Percentiles rank a stretch among this genome's conserved stretches.
Evolutionary conservation across 2,113 vertebrate species (phyloP).

Genomic region (Condylura cristata): DNA sequence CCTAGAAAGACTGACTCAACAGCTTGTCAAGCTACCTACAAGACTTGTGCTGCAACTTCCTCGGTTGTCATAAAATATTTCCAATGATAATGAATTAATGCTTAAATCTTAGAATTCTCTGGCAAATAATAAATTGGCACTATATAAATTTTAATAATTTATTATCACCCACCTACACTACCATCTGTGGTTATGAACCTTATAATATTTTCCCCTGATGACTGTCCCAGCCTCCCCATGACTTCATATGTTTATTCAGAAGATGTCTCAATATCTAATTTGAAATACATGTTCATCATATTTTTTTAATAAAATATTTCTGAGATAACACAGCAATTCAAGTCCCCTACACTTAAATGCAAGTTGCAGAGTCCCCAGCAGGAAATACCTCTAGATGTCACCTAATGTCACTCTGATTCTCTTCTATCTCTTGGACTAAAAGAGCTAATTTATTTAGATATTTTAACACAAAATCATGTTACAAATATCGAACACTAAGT

Average conservation of each 20-base stretch:
- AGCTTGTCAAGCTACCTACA: not conserved
- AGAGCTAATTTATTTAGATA: not conserved
- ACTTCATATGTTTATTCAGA: conserved; percentile 10
- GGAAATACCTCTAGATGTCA: not conserved
- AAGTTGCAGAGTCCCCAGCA: not conserved
- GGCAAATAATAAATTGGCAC: not conserved
- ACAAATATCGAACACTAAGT: conserved; percentile 1
- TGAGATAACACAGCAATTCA: not conserved
- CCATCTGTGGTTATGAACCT: not conserved
- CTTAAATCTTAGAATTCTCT: not conserved
- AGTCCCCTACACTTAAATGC: conserved; percentile 15
- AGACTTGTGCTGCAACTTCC: not conserved
- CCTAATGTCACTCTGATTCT: not conserved
- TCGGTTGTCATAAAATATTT: not conserved
- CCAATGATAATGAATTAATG: not conserved
- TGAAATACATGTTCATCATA: conserved; percentile 19
- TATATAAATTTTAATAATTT: not conserved
- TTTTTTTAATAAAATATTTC: not conserved
- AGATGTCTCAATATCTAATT: conserved; percentile 13
- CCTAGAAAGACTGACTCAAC: not conserved
- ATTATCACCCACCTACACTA: not conserved
- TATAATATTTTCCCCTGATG: not conserved
- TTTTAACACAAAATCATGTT: conserved; percentile 21
- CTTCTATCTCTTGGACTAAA: not conserved
- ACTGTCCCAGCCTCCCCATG: not conserved